Evolutionary conservation across 2,797 vertebrate species (phyloP), one percentile per base, ranked within the genome.

Genomic region (Squalus acanthias): DNA sequence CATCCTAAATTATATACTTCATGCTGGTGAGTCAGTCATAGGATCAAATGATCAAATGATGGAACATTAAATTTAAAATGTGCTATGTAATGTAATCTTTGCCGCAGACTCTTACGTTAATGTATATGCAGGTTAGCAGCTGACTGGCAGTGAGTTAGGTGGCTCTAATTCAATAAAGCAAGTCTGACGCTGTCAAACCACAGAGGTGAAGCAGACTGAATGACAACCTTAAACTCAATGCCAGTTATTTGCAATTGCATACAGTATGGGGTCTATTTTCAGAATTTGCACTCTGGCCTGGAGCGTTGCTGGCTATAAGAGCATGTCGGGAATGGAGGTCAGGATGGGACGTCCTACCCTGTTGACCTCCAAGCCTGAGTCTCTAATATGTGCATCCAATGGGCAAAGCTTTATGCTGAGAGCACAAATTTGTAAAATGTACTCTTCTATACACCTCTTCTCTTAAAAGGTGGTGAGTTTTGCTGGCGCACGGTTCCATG

Each of bases 1-100:
- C 97, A 97, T 96, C 96, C 97, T 97, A 98, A 98, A 98, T 98
- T 98, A 98, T 97, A 98, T 97, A 97, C 97, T 97, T 97, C 97
- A 98, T 97, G 98, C 98, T 98, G 98, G 98, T 97, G 97, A 98
- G 98, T 98, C 97, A 97, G 98, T 98, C 98, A 98, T 97, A 98
- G 98, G 97, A 98, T 74, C 7, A 76, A 76, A 33, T 76, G 72
- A 29, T 33, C 29, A 7, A 76, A 33, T 76, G 72, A 33, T 76
- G 29, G 72, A 76, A 76, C 9, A 76, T 76, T 76, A 33, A 33
- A 76, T 76, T 76, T 12, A 29, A 76, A 29, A 76, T 33, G 72
- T 76, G 72, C 72, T 33, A 76, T 76, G 29, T n/a, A 33, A 76
- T 74, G 26, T 74, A 33, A 76, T n/a, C 72, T 76, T 76, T 12